phyloP scores from a whole-genome alignment of 2,797 vertebrate genomes.

The Sternarchorhynchus goeldii region DNA sequence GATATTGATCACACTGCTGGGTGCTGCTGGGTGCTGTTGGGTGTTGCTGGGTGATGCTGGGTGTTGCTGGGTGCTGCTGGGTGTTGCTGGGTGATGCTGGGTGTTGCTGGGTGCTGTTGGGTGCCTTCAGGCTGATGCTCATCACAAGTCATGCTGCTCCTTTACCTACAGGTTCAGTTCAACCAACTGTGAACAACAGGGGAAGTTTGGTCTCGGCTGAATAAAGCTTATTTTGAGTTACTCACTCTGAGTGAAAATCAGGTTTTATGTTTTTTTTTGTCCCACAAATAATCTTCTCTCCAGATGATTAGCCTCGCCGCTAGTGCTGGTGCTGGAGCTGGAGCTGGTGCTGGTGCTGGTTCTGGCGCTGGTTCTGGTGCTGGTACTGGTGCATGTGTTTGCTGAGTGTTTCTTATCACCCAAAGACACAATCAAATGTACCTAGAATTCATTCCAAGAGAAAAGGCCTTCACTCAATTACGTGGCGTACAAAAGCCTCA shows the following conservation, averaged over 20 bases:
- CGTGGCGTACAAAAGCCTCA: conserved; percentile 51
- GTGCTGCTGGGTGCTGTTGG: no score
- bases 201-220: not conserved
- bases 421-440: conserved; percentile 24
- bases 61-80: no score
- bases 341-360: no score
- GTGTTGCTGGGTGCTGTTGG: conserved; percentile 49
- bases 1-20: no score
- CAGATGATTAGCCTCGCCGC: no score
- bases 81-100: no score
- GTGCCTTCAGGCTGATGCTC: conserved; percentile 38
- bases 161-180: not conserved
- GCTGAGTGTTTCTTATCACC: not conserved
- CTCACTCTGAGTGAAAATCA: not conserved
- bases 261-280: not conserved
- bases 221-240: not conserved
- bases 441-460: not conserved
- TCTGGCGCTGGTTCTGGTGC: no score
- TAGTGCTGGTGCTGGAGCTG: no score
- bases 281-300: not conserved
- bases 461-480: conserved; percentile 39
- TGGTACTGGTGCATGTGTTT: not conserved
- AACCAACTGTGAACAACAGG: not conserved
- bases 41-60: no score
- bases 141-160: not conserved